A percentile compares a stretch with the other conserved stretches of the same genome.
phyloP scores from a whole-genome alignment of 2,797 vertebrate species.

The Epinephelus awoara region DNA sequence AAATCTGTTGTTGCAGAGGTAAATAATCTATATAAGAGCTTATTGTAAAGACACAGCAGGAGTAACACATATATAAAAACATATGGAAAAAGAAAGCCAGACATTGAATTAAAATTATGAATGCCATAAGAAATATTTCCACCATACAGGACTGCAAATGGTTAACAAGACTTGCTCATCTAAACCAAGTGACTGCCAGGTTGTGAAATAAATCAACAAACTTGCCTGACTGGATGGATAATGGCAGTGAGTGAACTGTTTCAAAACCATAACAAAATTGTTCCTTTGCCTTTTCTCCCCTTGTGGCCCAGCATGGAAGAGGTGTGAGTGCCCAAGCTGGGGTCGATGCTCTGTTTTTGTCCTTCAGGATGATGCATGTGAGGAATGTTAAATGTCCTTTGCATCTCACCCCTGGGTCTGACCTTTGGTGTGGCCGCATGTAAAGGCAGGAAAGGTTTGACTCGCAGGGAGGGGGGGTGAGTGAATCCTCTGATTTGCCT shows the following conservation, averaged over 20 bases:
- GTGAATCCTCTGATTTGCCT: not conserved
- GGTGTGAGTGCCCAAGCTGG: conserved; percentile 3
- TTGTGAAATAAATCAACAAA: not conserved
- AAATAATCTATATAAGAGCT: not conserved
- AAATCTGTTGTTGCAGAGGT: conserved; percentile 19
- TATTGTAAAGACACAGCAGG: not conserved
- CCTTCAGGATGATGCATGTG: not conserved
- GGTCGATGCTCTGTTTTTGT: conserved; percentile 8
- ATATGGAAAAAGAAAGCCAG: not conserved
- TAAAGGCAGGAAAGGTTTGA: not conserved
- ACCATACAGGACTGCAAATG: not conserved
- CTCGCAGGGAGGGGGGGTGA: not conserved
- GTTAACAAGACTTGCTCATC: not conserved
- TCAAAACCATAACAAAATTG: not conserved
- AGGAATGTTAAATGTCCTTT: conserved; percentile 29
- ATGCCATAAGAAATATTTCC: not conserved
- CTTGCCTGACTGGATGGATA: not conserved
- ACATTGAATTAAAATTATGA: not conserved
- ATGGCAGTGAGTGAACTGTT: not conserved
- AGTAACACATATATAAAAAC: not conserved
- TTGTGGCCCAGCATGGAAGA: not conserved
- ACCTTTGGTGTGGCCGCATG: conserved; percentile 1
- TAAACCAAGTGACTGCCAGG: not conserved
- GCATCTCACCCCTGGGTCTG: not conserved
- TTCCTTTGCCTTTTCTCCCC: not conserved